Evolutionary conservation across 1,140 invertebrate species (phyloP), one percentile per base, ranked within the genome.

Genomic region (Sitobion miscanthi): DNA sequence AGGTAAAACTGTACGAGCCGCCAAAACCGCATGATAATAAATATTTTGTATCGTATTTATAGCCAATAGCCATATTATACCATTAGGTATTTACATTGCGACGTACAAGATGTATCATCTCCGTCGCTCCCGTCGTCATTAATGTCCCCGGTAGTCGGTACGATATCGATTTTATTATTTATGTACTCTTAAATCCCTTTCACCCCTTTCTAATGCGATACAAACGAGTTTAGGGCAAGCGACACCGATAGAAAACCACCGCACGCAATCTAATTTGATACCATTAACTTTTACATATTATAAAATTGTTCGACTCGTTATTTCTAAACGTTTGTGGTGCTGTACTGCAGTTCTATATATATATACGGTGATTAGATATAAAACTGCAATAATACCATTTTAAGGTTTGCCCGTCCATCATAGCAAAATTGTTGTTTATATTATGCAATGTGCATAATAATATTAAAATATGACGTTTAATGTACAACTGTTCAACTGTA

Each of bases 101-200:
- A 30, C 57, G 57, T 62, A 30, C 0, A 30, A 62, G 23, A 11
- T n/a, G 62, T 11, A 77, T 42, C 11, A 7, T 42, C 35, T 35
- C 42, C 35, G 20, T 82, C 77, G 21, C 35, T 38, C n/a, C 35
- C 21, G 20, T 21, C 35, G 35, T 83, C 35, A 17, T 83, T 42
- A 42, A 42, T 77, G 21, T 42, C 38, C 21, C 38, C 82, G 1
- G 35, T 35, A 35, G 35, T 35, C 35, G 35, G 9, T 42, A 2
- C 38, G 38, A 87, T 77, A 87, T 87, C 45, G 45, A 47, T 87
- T 87, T 87, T 86, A 86, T 47, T 87, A 47, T 87, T 47, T 87
- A 87, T 30, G 7, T 30, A 20, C 30, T 87, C 45, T 14, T 49
- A 87, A 87, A 87, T 87, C 85, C 30, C 30, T 87, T 87, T 87